Percentiles rank a stretch among this genome's conserved stretches.
Conservation (phyloP, 35 echinoderm and acorn worm genomes). For the Ptychodera flava region DNA sequence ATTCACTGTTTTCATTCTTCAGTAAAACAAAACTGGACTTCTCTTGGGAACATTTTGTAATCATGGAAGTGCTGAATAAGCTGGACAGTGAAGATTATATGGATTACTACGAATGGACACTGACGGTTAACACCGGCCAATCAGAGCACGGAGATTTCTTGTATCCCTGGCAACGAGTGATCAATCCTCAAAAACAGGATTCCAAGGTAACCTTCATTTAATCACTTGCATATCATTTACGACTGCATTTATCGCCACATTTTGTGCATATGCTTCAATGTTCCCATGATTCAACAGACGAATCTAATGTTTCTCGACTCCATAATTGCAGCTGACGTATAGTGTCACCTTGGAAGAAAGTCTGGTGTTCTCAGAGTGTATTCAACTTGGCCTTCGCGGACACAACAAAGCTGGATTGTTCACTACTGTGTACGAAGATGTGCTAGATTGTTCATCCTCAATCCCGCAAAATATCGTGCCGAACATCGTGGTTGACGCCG, state of each 20-base stretch:
- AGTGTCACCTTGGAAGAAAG: not conserved
- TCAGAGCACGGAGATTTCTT: conserved; percentile 3
- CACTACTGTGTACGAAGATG: not conserved
- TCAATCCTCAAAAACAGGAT: not conserved
- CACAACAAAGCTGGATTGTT: conserved; percentile 23
- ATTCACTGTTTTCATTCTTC: not conserved
- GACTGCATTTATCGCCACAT: no score
- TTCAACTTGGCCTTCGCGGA: conserved; percentile 7
- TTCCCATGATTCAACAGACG: no score
- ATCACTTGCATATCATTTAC: no score
- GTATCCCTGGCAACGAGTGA: conserved; percentile 18
- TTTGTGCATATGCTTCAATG: no score
- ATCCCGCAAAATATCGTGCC: not conserved
- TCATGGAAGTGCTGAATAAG: not conserved
- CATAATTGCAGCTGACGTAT: not conserved
- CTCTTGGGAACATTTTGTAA: not conserved
- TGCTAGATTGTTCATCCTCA: not conserved
- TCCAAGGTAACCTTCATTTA: conserved; percentile 21
- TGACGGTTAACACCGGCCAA: not conserved
- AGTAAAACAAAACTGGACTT: not conserved
- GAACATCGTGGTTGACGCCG: conserved; percentile 22
- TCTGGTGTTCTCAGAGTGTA: conserved; percentile 3
- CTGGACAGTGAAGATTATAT: not conserved
- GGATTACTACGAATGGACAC: conserved; percentile 46
- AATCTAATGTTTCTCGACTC: no score